Percentiles rank a stretch among this genome's conserved stretches.
Conservation (phyloP, 2,888 invertebrate species). For the Epinotia ramella region DNA sequence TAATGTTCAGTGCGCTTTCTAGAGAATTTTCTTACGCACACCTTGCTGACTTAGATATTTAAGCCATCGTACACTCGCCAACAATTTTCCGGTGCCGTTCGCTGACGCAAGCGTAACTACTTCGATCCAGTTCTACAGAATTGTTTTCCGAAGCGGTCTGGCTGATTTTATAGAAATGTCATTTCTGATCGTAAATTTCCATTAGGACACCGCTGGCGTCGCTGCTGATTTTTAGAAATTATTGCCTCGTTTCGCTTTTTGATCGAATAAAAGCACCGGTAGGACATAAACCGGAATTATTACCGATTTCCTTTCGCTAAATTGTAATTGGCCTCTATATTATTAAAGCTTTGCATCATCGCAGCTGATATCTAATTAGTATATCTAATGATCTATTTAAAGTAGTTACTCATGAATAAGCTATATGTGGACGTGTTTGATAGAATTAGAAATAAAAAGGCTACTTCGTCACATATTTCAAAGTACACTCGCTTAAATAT, state of each 20-base stretch:
- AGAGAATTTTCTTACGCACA: conserved; percentile 31
- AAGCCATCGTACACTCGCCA: conserved; percentile 45
- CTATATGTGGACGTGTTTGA: not conserved
- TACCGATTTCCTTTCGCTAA: not conserved
- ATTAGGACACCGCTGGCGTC: conserved; percentile 42
- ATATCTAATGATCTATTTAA: not conserved
- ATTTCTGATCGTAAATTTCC: conserved; percentile 51
- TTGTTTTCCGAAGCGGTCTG: conserved; percentile 57
- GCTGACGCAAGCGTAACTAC: conserved; percentile 58
- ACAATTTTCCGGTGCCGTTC: conserved; percentile 49
- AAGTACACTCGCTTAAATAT: conserved; percentile 7
- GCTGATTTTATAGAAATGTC: conserved; percentile 52
- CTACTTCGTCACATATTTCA: not conserved
- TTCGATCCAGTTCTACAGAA: conserved; percentile 54
- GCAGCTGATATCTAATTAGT: not conserved
- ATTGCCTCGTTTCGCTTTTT: conserved; percentile 1
- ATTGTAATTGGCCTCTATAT: not conserved
- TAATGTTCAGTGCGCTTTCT: not conserved
- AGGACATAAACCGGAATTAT: not conserved
- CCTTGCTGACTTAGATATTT: conserved; percentile 49
- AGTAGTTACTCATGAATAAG: not conserved
- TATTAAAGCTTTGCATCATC: no score
- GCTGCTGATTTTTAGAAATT: conserved; percentile 44
- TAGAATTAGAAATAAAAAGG: not conserved
- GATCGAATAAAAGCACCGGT: conserved; percentile 4